These are phyloP conservation scores for Zaprionus taronus DNA, from an alignment of 1,140 invertebrate species.

Conservation along the genomic window DNA sequence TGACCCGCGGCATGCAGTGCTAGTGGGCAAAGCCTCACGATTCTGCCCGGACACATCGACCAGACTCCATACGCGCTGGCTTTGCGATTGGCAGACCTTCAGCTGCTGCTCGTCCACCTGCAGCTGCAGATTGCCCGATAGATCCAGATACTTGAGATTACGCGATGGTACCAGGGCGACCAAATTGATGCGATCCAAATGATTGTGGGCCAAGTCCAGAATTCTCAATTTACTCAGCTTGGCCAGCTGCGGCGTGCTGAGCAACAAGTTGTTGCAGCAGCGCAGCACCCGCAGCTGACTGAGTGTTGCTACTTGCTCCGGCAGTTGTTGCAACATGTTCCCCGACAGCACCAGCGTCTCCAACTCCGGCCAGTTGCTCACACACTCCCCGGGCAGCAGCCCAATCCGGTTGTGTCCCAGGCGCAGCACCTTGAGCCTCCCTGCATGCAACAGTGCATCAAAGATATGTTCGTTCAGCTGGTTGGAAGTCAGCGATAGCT, in stretches of 20 bases:
- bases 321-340: constrained; percentile 91
- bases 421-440: constrained; percentile 89
- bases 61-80: constrained; percentile 91
- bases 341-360: constrained; percentile 93
- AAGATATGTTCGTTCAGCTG: constrained; percentile 90
- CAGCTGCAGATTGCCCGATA: constrained; percentile 92
- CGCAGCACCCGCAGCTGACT: constrained; percentile 90
- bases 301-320: constrained; percentile 90
- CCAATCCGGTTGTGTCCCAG: constrained; percentile 92
- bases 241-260: constrained; percentile 90
- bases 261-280: constrained; percentile 92
- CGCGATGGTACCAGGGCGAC: constrained; percentile 89
- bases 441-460: constrained; percentile 88
- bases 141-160: constrained; percentile 92
- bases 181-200: constrained; percentile 91
- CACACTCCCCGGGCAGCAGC: constrained; percentile 90
- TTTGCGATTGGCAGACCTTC: constrained; percentile 88
- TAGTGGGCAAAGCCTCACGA: constrained; percentile 87
- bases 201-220: constrained; percentile 93
- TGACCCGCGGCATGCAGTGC: constrained; percentile 84
- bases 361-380: constrained; percentile 90
- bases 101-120: constrained; percentile 93
- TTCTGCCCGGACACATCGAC: constrained; percentile 93
- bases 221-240: constrained; percentile 91
- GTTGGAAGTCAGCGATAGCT: constrained; percentile 91